phyloP scores from a whole-genome alignment of 2,113 vertebrate genomes.

The Balaenoptera acutorostrata region DNA sequence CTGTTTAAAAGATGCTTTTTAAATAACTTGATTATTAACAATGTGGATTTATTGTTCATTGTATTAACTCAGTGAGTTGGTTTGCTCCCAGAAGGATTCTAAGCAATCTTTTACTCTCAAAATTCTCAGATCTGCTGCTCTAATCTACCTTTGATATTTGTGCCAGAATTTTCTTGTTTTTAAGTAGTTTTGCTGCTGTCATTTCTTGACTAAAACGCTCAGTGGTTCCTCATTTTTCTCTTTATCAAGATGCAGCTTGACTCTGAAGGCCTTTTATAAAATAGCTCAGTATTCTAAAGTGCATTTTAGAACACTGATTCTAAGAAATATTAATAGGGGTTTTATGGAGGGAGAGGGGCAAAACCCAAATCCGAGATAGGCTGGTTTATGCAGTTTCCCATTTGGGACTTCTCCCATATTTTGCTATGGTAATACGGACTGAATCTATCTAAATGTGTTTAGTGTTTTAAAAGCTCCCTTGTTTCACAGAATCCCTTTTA shows the following conservation, averaged over 20 bases:
- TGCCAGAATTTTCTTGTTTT: not conserved
- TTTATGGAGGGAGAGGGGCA: not conserved
- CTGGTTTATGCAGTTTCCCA: not conserved
- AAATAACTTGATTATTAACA: slow-evolving; percentile 17
- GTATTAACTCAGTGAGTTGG: not conserved
- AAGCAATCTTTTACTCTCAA: not conserved
- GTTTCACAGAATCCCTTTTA: not conserved
- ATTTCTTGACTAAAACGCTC: slow-evolving; percentile 23
- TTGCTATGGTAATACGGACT: not conserved
- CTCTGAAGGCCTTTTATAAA: not conserved
- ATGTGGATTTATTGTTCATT: not conserved
- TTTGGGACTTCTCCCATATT: not conserved
- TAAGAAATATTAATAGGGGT: not conserved
- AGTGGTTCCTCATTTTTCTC: not conserved
- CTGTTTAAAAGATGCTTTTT: slow-evolving; percentile 25
- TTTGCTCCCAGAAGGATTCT: not conserved
- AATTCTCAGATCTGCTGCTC: not conserved
- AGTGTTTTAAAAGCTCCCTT: not conserved
- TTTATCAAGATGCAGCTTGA: not conserved
- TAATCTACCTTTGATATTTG: slow-evolving; percentile 15
- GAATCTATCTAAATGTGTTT: not conserved
- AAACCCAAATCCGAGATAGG: not conserved
- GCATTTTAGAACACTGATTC: not conserved
- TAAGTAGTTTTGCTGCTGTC: not conserved
- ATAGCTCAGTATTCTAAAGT: not conserved